Conservation (phyloP, 2,888 invertebrate species). For the Aphidoletes aphidimyza region DNA sequence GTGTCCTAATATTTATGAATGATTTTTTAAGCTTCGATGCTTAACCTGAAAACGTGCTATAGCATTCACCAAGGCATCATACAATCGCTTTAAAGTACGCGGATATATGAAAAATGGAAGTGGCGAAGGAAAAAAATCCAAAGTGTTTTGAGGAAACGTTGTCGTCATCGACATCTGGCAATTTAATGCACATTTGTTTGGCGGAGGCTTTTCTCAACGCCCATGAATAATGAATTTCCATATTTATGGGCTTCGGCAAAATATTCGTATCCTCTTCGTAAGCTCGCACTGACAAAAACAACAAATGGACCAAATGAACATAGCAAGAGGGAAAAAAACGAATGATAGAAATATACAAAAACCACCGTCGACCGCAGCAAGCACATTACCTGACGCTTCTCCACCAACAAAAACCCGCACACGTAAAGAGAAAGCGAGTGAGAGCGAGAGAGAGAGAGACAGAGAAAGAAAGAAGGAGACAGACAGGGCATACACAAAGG, state of each 20-base stretch:
- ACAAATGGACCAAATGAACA: no score
- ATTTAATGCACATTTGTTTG: constrained; percentile 28
- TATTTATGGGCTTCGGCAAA: not conserved
- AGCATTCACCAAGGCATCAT: no score
- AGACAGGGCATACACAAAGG: not conserved
- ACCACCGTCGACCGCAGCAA: not conserved
- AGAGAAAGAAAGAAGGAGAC: no score
- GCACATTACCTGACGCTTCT: not conserved
- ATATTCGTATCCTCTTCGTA: constrained; percentile 29
- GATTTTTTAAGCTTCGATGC: constrained; percentile 17
- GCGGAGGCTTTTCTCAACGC: not conserved
- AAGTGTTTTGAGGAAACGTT: constrained; percentile 13
- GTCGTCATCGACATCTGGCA: not conserved
- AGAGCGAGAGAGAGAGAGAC: no score
- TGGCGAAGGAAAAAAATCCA: no score
- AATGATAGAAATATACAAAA: not conserved
- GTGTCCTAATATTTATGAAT: constrained; percentile 32
- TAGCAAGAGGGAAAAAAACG: no score
- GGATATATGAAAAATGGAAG: not conserved
- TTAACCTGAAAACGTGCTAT: constrained; percentile 12
- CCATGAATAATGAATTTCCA: constrained; percentile 49
- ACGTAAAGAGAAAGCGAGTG: not conserved
- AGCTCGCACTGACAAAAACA: not conserved
- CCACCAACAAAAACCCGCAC: not conserved
- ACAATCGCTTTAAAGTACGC: no score